These are phyloP conservation scores for Origma solitaria DNA, from an alignment of 2,113 vertebrate species.

Conservation along the genomic window DNA sequence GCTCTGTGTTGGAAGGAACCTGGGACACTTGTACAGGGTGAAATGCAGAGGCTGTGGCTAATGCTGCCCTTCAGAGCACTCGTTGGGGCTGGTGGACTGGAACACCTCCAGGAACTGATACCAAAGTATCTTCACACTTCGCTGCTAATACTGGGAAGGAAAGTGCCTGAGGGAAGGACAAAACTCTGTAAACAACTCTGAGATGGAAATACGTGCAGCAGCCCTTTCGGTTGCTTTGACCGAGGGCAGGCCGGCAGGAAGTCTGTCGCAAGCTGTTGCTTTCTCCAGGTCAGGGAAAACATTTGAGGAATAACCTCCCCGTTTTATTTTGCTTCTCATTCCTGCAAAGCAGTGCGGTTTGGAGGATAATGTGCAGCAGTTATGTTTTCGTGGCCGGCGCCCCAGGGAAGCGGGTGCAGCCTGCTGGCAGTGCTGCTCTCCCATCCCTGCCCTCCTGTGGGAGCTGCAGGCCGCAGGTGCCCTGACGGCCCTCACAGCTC, in stretches of 20 bases:
- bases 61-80: background rate
- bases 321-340: slow-evolving; percentile 11
- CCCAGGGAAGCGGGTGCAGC: background rate
- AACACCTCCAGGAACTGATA: slow-evolving; percentile 27
- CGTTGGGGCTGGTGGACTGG: background rate
- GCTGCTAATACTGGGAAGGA: slow-evolving; percentile 9
- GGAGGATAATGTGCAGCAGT: background rate
- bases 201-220: background rate
- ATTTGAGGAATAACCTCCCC: background rate
- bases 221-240: background rate
- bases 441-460: fast-evolving
- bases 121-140: slow-evolving; percentile 33
- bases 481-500: fast-evolving
- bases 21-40: background rate
- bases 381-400: background rate
- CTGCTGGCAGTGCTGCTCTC: background rate
- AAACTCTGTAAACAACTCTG: slow-evolving; percentile 37
- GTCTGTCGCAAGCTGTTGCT: background rate
- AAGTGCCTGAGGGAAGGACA: slow-evolving; percentile 48
- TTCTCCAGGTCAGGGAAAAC: background rate
- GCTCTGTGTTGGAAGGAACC: background rate
- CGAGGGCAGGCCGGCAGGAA: background rate
- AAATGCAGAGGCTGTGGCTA: background rate
- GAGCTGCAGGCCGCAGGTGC: background rate
- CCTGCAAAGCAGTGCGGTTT: background rate